These are phyloP conservation scores for Microcebus ravelobensis DNA, from an alignment of 2,113 vertebrate species.

Conservation along the genomic window DNA sequence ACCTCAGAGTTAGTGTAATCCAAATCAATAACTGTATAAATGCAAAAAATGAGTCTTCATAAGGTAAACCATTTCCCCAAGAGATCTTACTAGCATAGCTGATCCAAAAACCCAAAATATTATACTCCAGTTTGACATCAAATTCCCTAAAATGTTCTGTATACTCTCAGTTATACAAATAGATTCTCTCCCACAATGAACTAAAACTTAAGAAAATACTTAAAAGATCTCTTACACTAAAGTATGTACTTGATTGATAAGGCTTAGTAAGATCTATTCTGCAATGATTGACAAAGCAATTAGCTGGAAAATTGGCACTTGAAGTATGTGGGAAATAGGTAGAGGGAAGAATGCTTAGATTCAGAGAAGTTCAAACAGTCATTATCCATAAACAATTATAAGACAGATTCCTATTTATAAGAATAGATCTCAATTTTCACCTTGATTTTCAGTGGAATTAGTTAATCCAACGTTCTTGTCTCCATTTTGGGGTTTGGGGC, in stretches of 20 bases:
- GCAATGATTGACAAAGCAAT: background rate
- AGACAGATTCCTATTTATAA: too few relatives aligned
- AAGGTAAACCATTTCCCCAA: background rate
- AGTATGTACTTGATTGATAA: background rate
- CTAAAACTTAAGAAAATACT: background rate
- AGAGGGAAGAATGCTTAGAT: background rate
- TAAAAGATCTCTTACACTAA: background rate
- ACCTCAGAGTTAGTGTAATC: slow-evolving; percentile 19
- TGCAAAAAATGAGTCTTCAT: background rate
- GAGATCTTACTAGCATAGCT: background rate
- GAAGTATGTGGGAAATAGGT: background rate
- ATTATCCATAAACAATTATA: background rate
- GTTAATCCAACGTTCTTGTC: background rate
- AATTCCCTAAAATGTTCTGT: background rate
- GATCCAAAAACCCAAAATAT: background rate
- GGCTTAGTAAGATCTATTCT: background rate
- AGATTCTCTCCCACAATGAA: background rate
- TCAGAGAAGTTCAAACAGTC: background rate
- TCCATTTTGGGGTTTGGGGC: background rate
- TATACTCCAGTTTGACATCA: background rate
- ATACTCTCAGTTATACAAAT: background rate
- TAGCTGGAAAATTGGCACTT: background rate
- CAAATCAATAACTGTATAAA: background rate
- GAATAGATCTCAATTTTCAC: background rate
- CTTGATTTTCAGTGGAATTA: background rate